Conservation (phyloP, 2,113 vertebrate species). For the Eulemur macaco region DNA sequence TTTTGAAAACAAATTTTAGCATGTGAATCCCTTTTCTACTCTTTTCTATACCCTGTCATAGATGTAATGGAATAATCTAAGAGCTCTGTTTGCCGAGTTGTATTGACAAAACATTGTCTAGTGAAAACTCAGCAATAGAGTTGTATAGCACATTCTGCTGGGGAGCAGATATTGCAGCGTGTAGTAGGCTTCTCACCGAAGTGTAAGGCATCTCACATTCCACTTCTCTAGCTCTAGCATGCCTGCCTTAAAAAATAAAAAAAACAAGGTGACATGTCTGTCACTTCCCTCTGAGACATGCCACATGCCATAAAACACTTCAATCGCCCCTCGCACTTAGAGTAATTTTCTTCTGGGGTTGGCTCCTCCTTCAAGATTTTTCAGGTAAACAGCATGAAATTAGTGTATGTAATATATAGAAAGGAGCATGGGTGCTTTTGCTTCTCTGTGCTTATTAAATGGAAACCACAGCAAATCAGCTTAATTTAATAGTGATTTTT, state of each 20-base stretch:
- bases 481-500: constrained; percentile 9
- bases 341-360: constrained; percentile 51
- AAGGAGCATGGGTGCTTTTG: background rate
- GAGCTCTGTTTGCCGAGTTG: background rate
- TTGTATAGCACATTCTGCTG: background rate
- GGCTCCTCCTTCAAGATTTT: constrained; percentile 21
- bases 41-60: background rate
- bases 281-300: constrained; percentile 57
- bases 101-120: constrained; percentile 35
- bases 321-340: constrained; percentile 35
- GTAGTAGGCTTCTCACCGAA: background rate
- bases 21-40: background rate
- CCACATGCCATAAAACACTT: constrained; percentile 54
- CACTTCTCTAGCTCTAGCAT: constrained; percentile 12
- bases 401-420: background rate
- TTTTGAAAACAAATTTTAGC: background rate
- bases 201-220: background rate
- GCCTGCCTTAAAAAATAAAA: background rate
- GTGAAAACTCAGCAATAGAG: background rate
- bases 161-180: background rate
- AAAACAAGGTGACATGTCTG: constrained; percentile 9
- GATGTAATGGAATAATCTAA: background rate
- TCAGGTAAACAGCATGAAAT: constrained; percentile 47
- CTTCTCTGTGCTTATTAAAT: background rate
- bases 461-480: constrained; percentile 35